Evolutionary conservation across 2,113 vertebrate species (phyloP), one percentile per base, ranked within the genome.

Genomic region (Crocuta crocuta): DNA sequence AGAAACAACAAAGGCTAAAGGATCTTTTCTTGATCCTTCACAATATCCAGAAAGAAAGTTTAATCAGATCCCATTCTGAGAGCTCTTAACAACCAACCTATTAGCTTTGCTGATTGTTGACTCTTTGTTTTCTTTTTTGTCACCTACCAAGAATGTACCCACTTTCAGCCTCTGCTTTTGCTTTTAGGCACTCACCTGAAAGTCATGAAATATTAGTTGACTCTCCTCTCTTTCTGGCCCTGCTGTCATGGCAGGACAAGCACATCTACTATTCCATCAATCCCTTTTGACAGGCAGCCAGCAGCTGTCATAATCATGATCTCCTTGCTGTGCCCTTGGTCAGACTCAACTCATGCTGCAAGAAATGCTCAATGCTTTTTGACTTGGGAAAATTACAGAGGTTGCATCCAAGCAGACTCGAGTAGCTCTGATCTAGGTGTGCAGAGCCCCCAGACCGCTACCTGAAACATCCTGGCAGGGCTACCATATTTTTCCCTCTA

Each of bases 231-330:
- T 76, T 53, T 89, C 80, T 95, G 68, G 71, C 48, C 84, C 81
- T 95, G 88, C 90, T 97, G 87, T 89, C 97, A 82, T 5, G 48
- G 55, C 48, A 97, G 12, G 68, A 83, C 94, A 91, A 82, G 31
- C 78, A 82, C 55, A 78, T 92, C 79, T 86, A 86, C 68, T 95
- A 94, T 85, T 50, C 74, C 89, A 95, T 86, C 93, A 89, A 96
- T 97, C 39, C 66, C 81, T 96, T 96, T 55, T 97, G 96, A 97
- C 90, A 98, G 91, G 82, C 92, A 91, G 91, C 91, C 94, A 95
- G 94, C 82, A 93, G 84, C 85, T 74, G 65, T 95, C 91, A 89
- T 28, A 85, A 76, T 94, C 83, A 97, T 85, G 43, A 83, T 92
- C 85, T 94, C 89, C 89, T 96, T 91, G 70, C 55, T 63, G 39